Evolutionary conservation across 1,140 invertebrate genomes (phyloP).

Genomic region (Drosophila bocqueti): DNA sequence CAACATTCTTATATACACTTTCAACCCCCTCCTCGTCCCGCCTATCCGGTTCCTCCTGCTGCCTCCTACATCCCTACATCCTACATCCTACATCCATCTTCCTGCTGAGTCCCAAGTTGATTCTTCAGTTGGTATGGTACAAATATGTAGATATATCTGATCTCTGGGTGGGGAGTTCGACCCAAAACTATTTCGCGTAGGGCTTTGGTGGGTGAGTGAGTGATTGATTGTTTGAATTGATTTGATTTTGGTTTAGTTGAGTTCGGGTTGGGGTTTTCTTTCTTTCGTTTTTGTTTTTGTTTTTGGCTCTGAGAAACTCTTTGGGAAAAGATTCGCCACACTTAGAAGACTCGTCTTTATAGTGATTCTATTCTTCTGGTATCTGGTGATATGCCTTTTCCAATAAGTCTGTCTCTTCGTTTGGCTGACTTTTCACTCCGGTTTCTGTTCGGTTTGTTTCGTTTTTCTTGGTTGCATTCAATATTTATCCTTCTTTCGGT

Average conservation of each 20-base stretch:
- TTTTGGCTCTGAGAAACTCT: slow-evolving; percentile 9
- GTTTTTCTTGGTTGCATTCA: slow-evolving; percentile 10
- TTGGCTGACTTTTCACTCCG: slow-evolving; percentile 17
- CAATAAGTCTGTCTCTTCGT: slow-evolving; percentile 4
- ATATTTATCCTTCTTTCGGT: slow-evolving; percentile 7
- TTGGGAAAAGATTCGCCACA: slow-evolving; percentile 7
- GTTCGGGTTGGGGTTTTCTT: slow-evolving; percentile 9
- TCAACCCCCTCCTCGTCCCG: slow-evolving; percentile 14
- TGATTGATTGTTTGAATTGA: slow-evolving; percentile 21
- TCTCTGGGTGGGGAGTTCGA: slow-evolving; percentile 42
- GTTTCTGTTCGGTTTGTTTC: slow-evolving; percentile 25
- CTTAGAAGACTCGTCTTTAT: background rate
- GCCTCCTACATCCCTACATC: slow-evolving; percentile 19
- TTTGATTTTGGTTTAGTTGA: slow-evolving; percentile 18
- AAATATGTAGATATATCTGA: slow-evolving; percentile 28
- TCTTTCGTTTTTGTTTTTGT: background rate
- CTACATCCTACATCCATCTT: slow-evolving; percentile 11
- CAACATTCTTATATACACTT: slow-evolving; percentile 71
- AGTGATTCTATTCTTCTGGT: slow-evolving; percentile 7
- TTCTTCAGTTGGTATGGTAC: slow-evolving; percentile 26
- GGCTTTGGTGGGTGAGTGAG: slow-evolving; percentile 41
- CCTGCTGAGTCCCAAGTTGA: slow-evolving; percentile 13
- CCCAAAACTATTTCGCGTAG: slow-evolving; percentile 41
- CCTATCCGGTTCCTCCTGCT: background rate
- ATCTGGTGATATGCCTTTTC: slow-evolving; percentile 37